phyloP scores from a whole-genome alignment of 2,888 invertebrate species.

The Lasioglossum morio region DNA sequence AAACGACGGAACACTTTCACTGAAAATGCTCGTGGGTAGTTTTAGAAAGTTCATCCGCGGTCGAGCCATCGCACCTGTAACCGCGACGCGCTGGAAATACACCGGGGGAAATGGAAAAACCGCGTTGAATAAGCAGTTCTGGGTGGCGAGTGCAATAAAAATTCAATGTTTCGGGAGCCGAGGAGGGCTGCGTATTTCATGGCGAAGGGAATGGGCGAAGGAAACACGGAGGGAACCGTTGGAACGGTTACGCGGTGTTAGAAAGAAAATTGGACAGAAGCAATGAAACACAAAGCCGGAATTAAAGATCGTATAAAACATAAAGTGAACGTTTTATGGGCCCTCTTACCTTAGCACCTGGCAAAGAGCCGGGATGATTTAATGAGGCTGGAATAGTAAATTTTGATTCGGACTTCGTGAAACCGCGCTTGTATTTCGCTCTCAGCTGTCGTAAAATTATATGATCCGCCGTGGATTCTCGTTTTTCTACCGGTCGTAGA shows the following conservation, averaged over 20 bases:
- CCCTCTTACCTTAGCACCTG: background rate
- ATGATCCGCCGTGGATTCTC: background rate
- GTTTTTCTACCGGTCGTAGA: background rate
- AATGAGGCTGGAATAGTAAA: background rate
- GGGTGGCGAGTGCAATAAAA: constrained; percentile 7
- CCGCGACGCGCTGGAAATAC: background rate
- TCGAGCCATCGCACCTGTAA: constrained; percentile 7
- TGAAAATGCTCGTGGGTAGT: background rate
- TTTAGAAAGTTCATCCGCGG: constrained; percentile 3
- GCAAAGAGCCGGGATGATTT: background rate
- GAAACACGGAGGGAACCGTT: constrained; percentile 37
- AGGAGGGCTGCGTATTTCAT: background rate
- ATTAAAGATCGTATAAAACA: constrained; percentile 6
- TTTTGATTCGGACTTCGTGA: constrained; percentile 2
- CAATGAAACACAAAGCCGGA: background rate
- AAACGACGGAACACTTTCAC: background rate
- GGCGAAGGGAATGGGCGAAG: background rate
- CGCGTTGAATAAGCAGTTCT: constrained; percentile 14
- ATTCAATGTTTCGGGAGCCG: constrained; percentile 6
- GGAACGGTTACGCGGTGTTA: background rate
- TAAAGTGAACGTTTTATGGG: background rate
- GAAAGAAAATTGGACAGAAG: background rate
- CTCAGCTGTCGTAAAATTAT: background rate
- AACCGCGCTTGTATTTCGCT: background rate
- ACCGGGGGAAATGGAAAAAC: background rate